Evolutionary conservation across 92 coral and sea anemone species (phyloP).

Genomic region (Paragorgia papillata): DNA sequence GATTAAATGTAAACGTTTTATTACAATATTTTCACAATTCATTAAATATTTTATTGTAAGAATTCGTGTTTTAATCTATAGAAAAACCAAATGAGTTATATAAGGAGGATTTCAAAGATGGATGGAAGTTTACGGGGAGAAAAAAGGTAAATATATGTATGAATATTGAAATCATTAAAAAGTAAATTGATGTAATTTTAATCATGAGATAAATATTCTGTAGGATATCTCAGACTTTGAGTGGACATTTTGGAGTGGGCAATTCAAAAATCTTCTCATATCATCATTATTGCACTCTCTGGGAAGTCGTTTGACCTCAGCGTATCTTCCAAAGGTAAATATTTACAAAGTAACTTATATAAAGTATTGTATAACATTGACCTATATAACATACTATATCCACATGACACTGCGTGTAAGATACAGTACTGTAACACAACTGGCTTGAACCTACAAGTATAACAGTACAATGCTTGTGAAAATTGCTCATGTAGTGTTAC

Average conservation of each 20-base stretch:
- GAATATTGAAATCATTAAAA: too few relatives aligned
- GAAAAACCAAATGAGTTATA: slow-evolving; percentile 65
- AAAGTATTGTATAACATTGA: too few relatives aligned
- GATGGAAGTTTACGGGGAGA: slow-evolving; percentile 76
- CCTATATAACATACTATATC: too few relatives aligned
- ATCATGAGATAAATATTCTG: background rate
- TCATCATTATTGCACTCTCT: slow-evolving; percentile 64
- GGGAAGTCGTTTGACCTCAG: slow-evolving; percentile 64
- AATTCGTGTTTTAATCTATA: slow-evolving; percentile 4
- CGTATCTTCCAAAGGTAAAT: slow-evolving; percentile 71
- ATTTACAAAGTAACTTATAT: too few relatives aligned
- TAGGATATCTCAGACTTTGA: slow-evolving; percentile 88
- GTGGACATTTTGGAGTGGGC: slow-evolving; percentile 87
- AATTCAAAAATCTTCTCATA: slow-evolving; percentile 48
- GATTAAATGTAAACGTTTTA: too few relatives aligned
- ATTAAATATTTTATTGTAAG: too few relatives aligned
- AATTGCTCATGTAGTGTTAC: too few relatives aligned
- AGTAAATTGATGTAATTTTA: too few relatives aligned
- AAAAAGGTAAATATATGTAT: slow-evolving; percentile 68
- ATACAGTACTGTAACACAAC: too few relatives aligned
- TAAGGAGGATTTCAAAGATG: slow-evolving; percentile 59
- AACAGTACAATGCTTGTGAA: too few relatives aligned
- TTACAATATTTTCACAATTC: too few relatives aligned
- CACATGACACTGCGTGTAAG: background rate
- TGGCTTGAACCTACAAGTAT: too few relatives aligned